phyloP scores from a whole-genome alignment of 1,140 invertebrate species.

The Dreissena rostriformis region DNA sequence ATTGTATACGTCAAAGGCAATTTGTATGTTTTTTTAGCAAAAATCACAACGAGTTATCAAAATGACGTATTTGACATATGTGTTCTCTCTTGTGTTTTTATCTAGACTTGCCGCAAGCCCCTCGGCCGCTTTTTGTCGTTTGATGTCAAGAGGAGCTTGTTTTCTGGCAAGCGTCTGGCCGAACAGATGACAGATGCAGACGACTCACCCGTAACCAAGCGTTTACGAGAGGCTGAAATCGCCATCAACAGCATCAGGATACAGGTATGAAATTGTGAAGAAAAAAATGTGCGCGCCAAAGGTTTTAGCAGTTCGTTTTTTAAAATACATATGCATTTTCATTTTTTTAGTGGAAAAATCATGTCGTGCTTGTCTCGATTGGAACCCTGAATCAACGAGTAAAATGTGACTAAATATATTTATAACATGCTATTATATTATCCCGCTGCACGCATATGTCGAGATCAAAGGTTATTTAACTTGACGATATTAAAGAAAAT shows the following conservation, averaged over 20 bases:
- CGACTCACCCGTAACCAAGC: conserved; percentile 38
- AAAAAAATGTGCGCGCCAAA: too few relatives aligned
- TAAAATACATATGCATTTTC: too few relatives aligned
- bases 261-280: conserved; percentile 1
- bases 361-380: too few relatives aligned
- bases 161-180: conserved; percentile 23
- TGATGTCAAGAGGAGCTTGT: conserved; percentile 54
- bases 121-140: conserved; percentile 53
- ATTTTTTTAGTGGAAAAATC: too few relatives aligned
- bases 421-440: too few relatives aligned
- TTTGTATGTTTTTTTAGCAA: background rate
- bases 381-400: too few relatives aligned
- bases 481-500: too few relatives aligned
- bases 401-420: too few relatives aligned
- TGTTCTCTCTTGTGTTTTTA: background rate
- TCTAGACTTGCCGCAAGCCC: conserved; percentile 23
- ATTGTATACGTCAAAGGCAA: background rate
- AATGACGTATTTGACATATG: background rate
- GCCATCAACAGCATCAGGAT: conserved; percentile 14
- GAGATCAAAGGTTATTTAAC: too few relatives aligned
- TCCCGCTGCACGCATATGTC: too few relatives aligned
- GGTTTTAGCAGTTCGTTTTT: too few relatives aligned
- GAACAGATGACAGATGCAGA: conserved; percentile 3
- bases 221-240: conserved; percentile 27
- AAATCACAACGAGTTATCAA: background rate